Percentiles rank a stretch among this genome's conserved stretches.
Conservation (phyloP, 2,888 invertebrate species). For the Pachliopta kotzebuea region DNA sequence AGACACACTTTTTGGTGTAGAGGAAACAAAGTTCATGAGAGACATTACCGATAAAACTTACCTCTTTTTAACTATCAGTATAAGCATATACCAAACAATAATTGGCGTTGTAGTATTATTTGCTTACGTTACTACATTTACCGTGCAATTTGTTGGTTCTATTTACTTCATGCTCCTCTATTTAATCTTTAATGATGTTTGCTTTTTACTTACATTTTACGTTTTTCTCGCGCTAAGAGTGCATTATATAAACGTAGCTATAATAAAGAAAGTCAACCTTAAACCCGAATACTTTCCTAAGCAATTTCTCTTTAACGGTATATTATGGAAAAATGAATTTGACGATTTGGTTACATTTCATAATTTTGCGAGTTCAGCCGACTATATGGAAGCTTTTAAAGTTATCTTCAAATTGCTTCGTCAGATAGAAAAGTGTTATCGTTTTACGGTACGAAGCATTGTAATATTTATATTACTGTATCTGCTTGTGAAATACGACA, state of each 20-base stretch:
- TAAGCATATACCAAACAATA: slow-evolving; percentile 39
- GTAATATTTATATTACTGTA: background rate
- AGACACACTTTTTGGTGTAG: slow-evolving; percentile 49
- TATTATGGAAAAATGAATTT: slow-evolving; percentile 51
- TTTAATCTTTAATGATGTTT: slow-evolving; percentile 46
- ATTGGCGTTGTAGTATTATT: slow-evolving; percentile 29
- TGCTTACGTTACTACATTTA: slow-evolving; percentile 27
- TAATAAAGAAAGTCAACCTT: slow-evolving; percentile 50
- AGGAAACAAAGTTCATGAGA: slow-evolving; percentile 60
- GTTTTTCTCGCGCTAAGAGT: slow-evolving; percentile 45
- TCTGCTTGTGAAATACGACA: too few relatives aligned
- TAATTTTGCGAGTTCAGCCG: slow-evolving; percentile 36
- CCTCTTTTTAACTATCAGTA: slow-evolving; percentile 28
- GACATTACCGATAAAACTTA: slow-evolving; percentile 38
- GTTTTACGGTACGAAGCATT: slow-evolving; percentile 48
- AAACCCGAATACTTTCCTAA: slow-evolving; percentile 49
- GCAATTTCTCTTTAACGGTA: slow-evolving; percentile 44
- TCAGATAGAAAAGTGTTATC: slow-evolving; percentile 41
- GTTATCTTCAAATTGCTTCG: slow-evolving; percentile 46
- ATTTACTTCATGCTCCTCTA: slow-evolving; percentile 45
- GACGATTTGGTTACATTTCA: slow-evolving; percentile 49
- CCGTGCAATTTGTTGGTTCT: slow-evolving; percentile 40
- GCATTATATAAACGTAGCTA: slow-evolving; percentile 55
- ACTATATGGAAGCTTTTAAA: slow-evolving; percentile 44
- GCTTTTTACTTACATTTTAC: slow-evolving; percentile 40